Evolutionary conservation across 2,797 vertebrate genomes (phyloP).

Genomic region (Scarus forsteni): DNA sequence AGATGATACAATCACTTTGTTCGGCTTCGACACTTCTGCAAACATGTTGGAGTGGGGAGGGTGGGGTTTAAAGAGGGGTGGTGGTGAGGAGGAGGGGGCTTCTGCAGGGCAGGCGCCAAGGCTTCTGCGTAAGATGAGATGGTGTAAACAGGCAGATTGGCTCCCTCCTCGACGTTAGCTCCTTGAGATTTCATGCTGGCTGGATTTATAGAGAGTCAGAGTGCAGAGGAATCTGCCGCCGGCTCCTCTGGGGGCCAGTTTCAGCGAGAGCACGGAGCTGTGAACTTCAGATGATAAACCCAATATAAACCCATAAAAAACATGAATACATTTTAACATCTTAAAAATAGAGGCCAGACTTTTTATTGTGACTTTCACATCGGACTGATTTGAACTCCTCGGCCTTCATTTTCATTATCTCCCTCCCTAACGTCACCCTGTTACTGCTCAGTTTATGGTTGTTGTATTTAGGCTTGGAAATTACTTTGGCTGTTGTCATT

Average conservation of each 20-base stretch:
- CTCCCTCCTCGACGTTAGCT: conserved; percentile 64
- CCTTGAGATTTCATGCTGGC: conserved; percentile 76
- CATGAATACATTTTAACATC: conserved; percentile 35
- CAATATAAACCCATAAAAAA: conserved; percentile 53
- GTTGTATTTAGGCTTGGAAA: conserved; percentile 3
- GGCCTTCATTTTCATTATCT: conserved; percentile 7
- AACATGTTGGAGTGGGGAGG: conserved; percentile 56
- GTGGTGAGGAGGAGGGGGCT: background rate
- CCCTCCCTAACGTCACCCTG: too few relatives aligned
- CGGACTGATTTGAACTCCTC: conserved; percentile 1
- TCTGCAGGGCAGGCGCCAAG: conserved; percentile 53
- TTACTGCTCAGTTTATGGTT: conserved; percentile 1
- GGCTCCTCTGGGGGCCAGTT: conserved; percentile 55
- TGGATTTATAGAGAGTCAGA: conserved; percentile 73
- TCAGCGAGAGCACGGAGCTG: conserved; percentile 47
- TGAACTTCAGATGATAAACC: conserved; percentile 63
- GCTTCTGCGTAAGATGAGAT: conserved; percentile 74
- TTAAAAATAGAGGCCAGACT: conserved; percentile 39
- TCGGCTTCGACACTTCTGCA: conserved; percentile 79
- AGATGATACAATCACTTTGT: conserved; percentile 83
- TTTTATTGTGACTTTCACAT: conserved; percentile 42
- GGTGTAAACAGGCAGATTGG: conserved; percentile 78
- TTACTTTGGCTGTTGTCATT: background rate
- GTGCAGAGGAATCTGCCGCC: conserved; percentile 55
- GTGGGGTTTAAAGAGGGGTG: background rate